Conservation (phyloP, 2,797 vertebrate genomes). For the Steatocranus sp. region DNA sequence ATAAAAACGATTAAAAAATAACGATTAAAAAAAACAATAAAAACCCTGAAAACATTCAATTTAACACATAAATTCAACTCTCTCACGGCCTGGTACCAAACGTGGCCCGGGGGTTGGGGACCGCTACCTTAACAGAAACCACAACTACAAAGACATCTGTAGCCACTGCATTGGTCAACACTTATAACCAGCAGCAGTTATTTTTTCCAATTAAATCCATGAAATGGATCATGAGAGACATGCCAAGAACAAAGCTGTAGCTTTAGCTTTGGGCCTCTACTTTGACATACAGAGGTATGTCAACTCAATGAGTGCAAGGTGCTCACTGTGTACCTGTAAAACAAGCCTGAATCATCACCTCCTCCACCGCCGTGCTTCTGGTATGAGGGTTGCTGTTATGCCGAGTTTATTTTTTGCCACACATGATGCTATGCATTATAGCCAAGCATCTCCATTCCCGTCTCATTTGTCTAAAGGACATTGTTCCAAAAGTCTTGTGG, state of each 20-base stretch:
- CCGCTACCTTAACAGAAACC: neutral
- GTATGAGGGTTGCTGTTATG: neutral
- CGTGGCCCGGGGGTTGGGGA: neutral
- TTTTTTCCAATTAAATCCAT: neutral
- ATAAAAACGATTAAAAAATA: neutral
- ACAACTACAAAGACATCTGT: neutral
- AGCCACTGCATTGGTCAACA: neutral
- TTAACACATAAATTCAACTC: neutral
- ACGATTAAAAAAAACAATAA: neutral
- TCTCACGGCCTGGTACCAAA: neutral
- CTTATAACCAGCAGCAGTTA: neutral
- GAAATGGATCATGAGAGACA: neutral
- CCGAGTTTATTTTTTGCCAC: neutral
- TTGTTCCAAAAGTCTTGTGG: neutral
- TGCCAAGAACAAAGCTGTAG: neutral
- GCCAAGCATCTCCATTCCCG: neutral
- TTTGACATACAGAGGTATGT: neutral
- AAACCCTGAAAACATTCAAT: neutral
- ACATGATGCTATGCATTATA: neutral
- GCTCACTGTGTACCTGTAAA: neutral
- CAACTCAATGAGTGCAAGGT: neutral
- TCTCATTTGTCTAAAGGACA: neutral
- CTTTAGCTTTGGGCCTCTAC: neutral
- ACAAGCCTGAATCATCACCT: neutral
- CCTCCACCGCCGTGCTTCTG: neutral